Evolutionary conservation across 2,113 vertebrate species (phyloP).

Genomic region (Podarcis raffonei): DNA sequence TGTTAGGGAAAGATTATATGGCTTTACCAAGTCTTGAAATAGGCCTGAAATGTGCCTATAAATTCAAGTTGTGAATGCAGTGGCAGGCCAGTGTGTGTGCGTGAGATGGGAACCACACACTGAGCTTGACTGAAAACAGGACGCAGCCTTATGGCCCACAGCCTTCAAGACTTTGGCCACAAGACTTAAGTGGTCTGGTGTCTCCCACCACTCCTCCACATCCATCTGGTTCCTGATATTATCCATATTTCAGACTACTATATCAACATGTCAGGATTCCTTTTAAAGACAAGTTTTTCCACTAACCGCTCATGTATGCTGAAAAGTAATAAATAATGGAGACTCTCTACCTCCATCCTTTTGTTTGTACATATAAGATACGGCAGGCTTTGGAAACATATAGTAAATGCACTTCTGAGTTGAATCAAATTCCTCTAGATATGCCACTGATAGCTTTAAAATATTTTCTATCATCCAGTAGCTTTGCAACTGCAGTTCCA

Average conservation of each 20-base stretch:
- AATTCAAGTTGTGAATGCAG: neutral
- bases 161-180: neutral
- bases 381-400: constrained; percentile 7
- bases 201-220: neutral
- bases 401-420: neutral
- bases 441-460: constrained; percentile 1
- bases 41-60: neutral
- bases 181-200: neutral
- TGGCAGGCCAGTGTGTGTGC: neutral
- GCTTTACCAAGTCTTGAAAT: neutral
- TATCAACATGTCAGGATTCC: neutral
- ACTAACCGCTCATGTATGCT: neutral
- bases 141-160: neutral
- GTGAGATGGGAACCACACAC: neutral
- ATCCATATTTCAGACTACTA: neutral
- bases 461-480: neutral
- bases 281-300: neutral
- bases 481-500: neutral
- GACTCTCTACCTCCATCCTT: neutral
- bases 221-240: neutral
- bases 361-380: neutral
- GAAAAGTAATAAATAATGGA: neutral
- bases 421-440: neutral
- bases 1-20: neutral
- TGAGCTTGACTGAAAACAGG: neutral